Conservation (phyloP, 2,888 invertebrate species). For the Platycnemis pennipes region DNA sequence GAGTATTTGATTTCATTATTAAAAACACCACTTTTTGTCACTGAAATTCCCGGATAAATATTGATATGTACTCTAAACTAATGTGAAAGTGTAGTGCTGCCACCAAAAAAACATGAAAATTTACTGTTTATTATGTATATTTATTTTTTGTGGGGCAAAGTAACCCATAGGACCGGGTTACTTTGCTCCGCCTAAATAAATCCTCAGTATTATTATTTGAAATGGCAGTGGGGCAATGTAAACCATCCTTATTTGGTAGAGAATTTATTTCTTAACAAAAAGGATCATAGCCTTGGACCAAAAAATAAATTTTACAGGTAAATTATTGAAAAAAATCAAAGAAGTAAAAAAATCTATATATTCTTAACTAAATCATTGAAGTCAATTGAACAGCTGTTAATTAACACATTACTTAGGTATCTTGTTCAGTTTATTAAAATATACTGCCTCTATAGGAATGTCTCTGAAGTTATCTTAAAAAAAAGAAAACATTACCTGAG, state of each 20-base stretch:
- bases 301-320: not conserved
- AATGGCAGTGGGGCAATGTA: not conserved
- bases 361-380: not conserved
- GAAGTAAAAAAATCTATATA: not conserved
- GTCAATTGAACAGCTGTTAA: not conserved
- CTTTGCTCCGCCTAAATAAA: not conserved
- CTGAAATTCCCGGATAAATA: not conserved
- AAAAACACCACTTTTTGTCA: not conserved
- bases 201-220: not conserved
- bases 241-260: not conserved
- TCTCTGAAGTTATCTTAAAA: not conserved
- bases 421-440: not conserved
- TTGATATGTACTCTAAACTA: conserved; percentile 1
- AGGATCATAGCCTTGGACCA: not conserved
- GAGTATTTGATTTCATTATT: conserved; percentile 1
- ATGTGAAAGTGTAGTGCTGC: not conserved
- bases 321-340: not conserved
- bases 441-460: not conserved
- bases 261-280: not conserved
- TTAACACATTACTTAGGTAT: not conserved
- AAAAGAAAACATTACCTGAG: not conserved
- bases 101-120: not conserved
- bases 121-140: not conserved
- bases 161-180: not conserved
- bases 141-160: not conserved